Evolutionary conservation across 1,140 invertebrate species (phyloP), one percentile per base, ranked within the genome.

Genomic region (Spodoptera litura): DNA sequence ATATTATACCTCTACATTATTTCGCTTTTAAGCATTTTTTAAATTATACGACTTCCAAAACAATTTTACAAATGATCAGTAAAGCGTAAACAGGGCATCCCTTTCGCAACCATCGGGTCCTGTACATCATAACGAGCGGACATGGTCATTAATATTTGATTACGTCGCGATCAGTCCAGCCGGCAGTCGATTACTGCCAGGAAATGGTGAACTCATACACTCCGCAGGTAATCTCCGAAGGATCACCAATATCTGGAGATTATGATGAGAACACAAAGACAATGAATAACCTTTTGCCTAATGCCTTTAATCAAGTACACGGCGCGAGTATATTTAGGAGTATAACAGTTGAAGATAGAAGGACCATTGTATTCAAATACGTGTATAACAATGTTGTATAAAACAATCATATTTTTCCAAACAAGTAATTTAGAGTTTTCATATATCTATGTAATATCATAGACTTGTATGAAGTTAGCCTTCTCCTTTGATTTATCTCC

Each of bases 101-200:
- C 15, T 49, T 49, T 66, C 2, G 15, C 3, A 44, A 8, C 38
- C n/a, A 2, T 9, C 62, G 11, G 27, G 58, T 35, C 15, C 52
- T 10, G 31, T 71, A 71, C 52, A 56, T 49, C 61, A 64, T 56
- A 38, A 53, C 72, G 66, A 70, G 66, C 66, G 59, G 58, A 53
- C 59, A 75, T n/a, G 35, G 76, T 78, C 74, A 68, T 84, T 82
- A 82, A 80, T 84, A 82, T 80, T 85, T 85, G 79, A 79, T 82
- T 81, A 80, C 79, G 11, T 80, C 66, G 52, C 74, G 68, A 73
- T 81, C 77, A 79, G 62, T 55, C 27, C 51, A 52, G 44, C 70
- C 80, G 83, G 74, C 70, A 82, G 75, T 85, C 83, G 78, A 85
- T 85, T 85, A 85, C 73, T 51, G 55, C 13, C 78, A 59, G 83